Evolutionary conservation across 2,797 vertebrate genomes (phyloP), one percentile per base, ranked within the genome.

Genomic region (Cirrhinus molitorella): DNA sequence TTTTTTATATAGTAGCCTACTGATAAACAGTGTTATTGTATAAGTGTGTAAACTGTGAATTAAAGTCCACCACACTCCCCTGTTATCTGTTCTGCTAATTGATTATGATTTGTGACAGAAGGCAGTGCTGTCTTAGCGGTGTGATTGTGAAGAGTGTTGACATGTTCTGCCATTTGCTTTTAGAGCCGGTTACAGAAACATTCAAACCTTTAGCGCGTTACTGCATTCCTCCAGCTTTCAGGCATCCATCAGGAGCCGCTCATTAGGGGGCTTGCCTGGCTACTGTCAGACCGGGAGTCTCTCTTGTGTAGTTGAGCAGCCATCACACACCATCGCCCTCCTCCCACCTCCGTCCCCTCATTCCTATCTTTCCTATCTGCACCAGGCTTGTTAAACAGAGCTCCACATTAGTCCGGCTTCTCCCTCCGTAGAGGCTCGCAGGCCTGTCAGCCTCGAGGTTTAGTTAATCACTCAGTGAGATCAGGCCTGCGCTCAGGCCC

Each of bases 391-490:
- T 91, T 92, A 91, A 89, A 90, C 90, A 90, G 85, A 88, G 85
- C 67, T 81, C 85, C 85, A 88, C 88, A 91, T 92, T 91, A 92
- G 88, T 90, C 85, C 89, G 90, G 91, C 91, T 89, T 89, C 85
- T 87, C 86, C 90, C 88, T 89, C 91, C 90, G 90, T 89, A 81
- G 91, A 92, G 92, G 91, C 85, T 90, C 90, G 89, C 90, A 89
- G 87, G 90, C 92, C 93, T 95, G 94, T 95, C 95, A 95, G 94
- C 93, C 93, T 85, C 91, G 51, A 94, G 93, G 94, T 92, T 93
- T 90, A 91, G 93, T 95, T 96, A 95, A 96, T 96, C 95, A 96
- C 94, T 95, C 95, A 95, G 89, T 92, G 91, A 86, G 91, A 75
- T 85, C 87, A 89, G 90, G 89, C 91, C 81, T 53, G 89, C 81